phyloP scores from a whole-genome alignment of 2,797 vertebrate species.

The Coluber constrictor region DNA sequence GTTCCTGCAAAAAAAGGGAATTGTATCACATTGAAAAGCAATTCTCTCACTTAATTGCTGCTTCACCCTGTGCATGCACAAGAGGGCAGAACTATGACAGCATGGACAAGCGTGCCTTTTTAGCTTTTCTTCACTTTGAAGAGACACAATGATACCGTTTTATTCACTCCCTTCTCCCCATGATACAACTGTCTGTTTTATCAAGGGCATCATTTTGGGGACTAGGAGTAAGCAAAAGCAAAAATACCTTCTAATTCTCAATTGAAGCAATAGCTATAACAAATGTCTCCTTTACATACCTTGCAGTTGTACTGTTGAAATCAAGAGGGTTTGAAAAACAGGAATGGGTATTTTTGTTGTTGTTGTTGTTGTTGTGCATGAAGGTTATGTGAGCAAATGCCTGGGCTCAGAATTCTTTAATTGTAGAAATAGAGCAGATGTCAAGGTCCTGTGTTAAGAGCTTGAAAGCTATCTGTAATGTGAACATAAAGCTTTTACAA shows the following conservation, averaged over 20 bases:
- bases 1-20: too few species aligned
- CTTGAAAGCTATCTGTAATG: not conserved
- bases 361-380: not conserved
- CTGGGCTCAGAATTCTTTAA: not conserved
- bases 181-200: not conserved
- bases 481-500: not conserved
- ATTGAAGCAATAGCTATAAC: not conserved
- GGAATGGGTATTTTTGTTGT: too few species aligned
- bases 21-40: not conserved
- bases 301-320: not conserved
- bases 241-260: not conserved
- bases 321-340: not conserved
- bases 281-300: not conserved
- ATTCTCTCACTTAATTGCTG: not conserved
- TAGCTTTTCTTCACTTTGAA: not conserved
- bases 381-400: not conserved
- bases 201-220: not conserved
- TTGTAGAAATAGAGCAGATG: not conserved
- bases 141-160: not conserved
- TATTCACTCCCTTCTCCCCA: not conserved
- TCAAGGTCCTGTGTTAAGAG: not conserved
- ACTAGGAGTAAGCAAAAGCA: not conserved
- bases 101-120: not conserved
- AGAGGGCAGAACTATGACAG: constrained; percentile 18
- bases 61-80: not conserved